Evolutionary conservation across 2,797 vertebrate species (phyloP).

Genomic region (Halcyon badia): DNA sequence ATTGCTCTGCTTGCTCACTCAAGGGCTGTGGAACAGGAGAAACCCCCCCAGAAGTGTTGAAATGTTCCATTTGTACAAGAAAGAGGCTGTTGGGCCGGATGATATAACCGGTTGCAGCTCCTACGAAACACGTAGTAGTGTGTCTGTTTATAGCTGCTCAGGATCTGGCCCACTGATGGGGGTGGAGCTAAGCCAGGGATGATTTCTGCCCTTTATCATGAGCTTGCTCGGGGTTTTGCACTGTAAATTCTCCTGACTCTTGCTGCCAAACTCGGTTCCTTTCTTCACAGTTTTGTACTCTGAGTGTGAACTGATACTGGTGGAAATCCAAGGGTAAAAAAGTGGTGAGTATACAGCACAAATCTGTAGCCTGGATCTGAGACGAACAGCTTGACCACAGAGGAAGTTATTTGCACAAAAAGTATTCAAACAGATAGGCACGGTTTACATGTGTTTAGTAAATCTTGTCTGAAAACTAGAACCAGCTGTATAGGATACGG

Average conservation of each 20-base stretch:
- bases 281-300: conserved; percentile 54
- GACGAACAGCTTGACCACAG: conserved; percentile 73
- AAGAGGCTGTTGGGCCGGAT: not conserved
- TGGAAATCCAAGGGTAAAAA: conserved; percentile 71
- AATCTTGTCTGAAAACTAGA: conserved; percentile 75
- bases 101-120: not conserved
- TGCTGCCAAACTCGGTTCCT: conserved; percentile 56
- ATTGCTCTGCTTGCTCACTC: not conserved
- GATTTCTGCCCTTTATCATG: conserved; percentile 36
- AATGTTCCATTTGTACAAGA: not conserved
- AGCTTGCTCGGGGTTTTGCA: not conserved
- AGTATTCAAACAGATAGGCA: conserved; percentile 76
- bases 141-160: not conserved
- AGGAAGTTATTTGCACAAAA: conserved; percentile 75
- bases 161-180: conserved; percentile 15
- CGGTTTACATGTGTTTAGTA: conserved; percentile 78
- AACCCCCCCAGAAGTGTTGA: not conserved
- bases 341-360: conserved; percentile 29
- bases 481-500: conserved; percentile 66
- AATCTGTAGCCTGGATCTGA: conserved; percentile 61
- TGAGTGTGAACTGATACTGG: conserved; percentile 65
- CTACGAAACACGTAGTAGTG: not conserved
- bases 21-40: not conserved
- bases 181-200: conserved; percentile 35
- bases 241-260: conserved; percentile 48